These are phyloP conservation scores for Leptopilina drosophilae DNA, from an alignment of 2,888 invertebrate species.

Conservation along the genomic window DNA sequence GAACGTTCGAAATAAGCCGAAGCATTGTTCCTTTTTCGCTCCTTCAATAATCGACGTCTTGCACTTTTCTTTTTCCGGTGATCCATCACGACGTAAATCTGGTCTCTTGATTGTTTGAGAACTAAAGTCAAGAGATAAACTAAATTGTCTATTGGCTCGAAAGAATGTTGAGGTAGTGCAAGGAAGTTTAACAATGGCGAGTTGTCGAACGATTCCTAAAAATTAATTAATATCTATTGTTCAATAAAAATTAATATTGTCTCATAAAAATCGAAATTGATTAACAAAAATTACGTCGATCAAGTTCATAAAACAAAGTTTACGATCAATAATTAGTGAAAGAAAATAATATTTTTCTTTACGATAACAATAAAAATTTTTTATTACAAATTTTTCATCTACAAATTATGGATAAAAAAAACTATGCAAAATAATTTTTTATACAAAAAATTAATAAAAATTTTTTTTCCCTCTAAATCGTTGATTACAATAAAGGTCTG, in stretches of 20 bases:
- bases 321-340: too few species aligned
- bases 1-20: constrained; percentile 79
- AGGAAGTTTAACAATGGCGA: constrained; percentile 60
- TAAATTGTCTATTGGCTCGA: constrained; percentile 80
- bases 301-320: too few species aligned
- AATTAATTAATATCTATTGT: neutral
- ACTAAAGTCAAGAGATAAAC: constrained; percentile 82
- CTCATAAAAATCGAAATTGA: too few species aligned
- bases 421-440: too few species aligned
- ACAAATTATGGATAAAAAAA: too few species aligned
- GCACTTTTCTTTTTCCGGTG: constrained; percentile 43
- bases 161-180: constrained; percentile 51
- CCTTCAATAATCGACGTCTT: constrained; percentile 49
- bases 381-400: too few species aligned
- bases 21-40: constrained; percentile 58
- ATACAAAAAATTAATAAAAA: too few species aligned
- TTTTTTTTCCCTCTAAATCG: too few species aligned
- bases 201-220: constrained; percentile 57
- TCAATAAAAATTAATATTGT: neutral
- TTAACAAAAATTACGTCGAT: too few species aligned
- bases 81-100: constrained; percentile 63
- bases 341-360: too few species aligned
- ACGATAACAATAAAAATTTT: too few species aligned
- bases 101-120: constrained; percentile 82
- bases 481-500: too few species aligned